Evolutionary conservation across 92 coral and sea anemone species (phyloP), one percentile per base, ranked within the genome.

Genomic region (Epizoanthus scotinus): DNA sequence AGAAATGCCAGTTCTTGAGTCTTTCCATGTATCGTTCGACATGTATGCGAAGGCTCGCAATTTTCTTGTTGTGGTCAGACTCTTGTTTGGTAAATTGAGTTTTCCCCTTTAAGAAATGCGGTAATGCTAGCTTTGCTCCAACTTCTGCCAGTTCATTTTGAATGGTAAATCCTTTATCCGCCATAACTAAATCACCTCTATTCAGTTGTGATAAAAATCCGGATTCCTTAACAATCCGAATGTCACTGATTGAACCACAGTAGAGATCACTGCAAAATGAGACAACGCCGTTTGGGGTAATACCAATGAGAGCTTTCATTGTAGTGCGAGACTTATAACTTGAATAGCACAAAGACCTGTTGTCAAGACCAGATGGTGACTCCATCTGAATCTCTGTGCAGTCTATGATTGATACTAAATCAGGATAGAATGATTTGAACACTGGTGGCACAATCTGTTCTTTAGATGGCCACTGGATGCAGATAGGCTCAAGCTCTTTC

Each of bases 1-100:
- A 85, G 50, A 66, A 78, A 61, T 85, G 88, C 88, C 79, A 84
- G 74, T 78, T 84, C 56, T 84, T 84, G 42, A 78, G 54, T 50
- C 87, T 20, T 58, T 83, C 86, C 73, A 73, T 72, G 73, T 78
- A 78, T 22, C 87, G 71, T 68, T 84, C 88, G 17, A 84, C 79
- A 38, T 84, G 84, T 28, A 84, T 84, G 50, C 79, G 75, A 49
- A 84, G 82, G 65, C 72, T 78, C 17, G 84, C 79, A 36, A 84
- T 61, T 78, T 78, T 84, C 53, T 84, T 84, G 78, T 84, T 84
- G 75, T 78, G 88, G 15, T 68, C 78, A 67, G 78, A 68, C 62
- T 82, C 85, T 55, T 50, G 55, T 22, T 84, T 84, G 19, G 68
- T 74, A 53, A 84, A 74, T 53, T 84, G 87, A 21, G 36, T 47